Conservation (phyloP, 1,140 invertebrate genomes). For the Drosophila trapezifrons region DNA sequence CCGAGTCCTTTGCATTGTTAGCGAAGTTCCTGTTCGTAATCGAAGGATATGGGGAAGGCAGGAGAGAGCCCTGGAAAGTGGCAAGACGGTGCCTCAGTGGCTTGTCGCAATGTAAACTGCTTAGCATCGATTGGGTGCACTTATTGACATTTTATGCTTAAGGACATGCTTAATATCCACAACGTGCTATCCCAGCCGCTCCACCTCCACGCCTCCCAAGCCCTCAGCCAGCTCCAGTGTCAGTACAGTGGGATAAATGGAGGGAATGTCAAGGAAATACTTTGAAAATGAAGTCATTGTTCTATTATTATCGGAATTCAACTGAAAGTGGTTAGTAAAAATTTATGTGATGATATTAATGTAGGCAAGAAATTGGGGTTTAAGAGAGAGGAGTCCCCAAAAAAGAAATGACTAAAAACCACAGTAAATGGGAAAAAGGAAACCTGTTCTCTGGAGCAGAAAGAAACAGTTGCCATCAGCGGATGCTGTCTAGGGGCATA, state of each 20-base stretch:
- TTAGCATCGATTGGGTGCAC: conserved; percentile 71
- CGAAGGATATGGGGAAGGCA: conserved; percentile 1
- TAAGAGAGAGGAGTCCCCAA: neutral
- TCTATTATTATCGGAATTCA: neutral
- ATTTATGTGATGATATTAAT: neutral
- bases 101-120: conserved; percentile 69
- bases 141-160: conserved; percentile 79
- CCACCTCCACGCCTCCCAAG: conserved; percentile 10
- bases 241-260: conserved; percentile 17
- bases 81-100: conserved; percentile 34
- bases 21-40: conserved; percentile 19
- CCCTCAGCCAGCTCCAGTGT: neutral
- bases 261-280: too few relatives aligned
- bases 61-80: conserved; percentile 4
- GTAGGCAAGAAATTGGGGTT: neutral
- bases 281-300: neutral
- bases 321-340: neutral
- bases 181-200: conserved; percentile 31
- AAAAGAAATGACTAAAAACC: neutral
- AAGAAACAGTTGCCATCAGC: conserved; percentile 52
- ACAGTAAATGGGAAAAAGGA: conserved; percentile 15
- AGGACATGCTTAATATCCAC: conserved; percentile 77
- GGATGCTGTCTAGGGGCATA: conserved; percentile 33
- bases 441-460: conserved; percentile 29
- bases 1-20: conserved; percentile 48